Evolutionary conservation across 2,888 invertebrate species (phyloP).

Genomic region (Spodoptera picta): DNA sequence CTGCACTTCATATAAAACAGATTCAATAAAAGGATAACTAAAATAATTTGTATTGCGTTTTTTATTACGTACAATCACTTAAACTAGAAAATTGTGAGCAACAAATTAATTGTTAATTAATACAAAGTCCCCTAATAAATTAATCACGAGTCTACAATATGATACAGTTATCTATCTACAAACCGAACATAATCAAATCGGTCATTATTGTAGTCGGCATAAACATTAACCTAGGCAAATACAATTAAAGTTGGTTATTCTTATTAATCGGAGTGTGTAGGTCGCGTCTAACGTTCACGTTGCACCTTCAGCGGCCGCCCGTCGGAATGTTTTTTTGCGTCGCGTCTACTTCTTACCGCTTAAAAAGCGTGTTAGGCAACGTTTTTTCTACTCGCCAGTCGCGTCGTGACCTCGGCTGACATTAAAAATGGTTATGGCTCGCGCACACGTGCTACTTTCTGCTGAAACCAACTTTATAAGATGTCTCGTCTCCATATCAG

Average conservation of each 20-base stretch:
- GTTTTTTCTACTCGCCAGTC: constrained; percentile 77
- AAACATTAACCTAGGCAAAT: constrained; percentile 47
- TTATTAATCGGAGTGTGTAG: constrained; percentile 49
- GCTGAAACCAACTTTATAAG: constrained; percentile 53
- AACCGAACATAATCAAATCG: constrained; percentile 7
- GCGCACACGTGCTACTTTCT: constrained; percentile 71
- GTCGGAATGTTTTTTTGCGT: constrained; percentile 80
- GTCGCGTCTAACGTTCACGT: constrained; percentile 39
- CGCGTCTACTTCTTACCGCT: constrained; percentile 77
- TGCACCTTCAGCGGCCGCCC: constrained; percentile 54
- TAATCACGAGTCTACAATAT: constrained; percentile 7
- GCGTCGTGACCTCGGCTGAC: constrained; percentile 84
- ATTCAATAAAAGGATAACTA: no score
- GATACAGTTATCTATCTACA: constrained; percentile 4
- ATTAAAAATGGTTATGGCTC: constrained; percentile 80
- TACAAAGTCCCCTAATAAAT: constrained; percentile 2
- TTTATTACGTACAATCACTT: no score
- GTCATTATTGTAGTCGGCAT: constrained; percentile 8
- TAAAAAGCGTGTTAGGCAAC: constrained; percentile 76
- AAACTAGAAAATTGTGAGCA: no score
- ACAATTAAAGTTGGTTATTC: constrained; percentile 34
- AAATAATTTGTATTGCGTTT: no score
- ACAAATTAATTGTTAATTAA: no score
- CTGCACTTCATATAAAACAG: no score
- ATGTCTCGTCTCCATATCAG: constrained; percentile 47